Conservation (phyloP, 2,113 vertebrate species). For the Cyphomyrus plagiostoma region DNA sequence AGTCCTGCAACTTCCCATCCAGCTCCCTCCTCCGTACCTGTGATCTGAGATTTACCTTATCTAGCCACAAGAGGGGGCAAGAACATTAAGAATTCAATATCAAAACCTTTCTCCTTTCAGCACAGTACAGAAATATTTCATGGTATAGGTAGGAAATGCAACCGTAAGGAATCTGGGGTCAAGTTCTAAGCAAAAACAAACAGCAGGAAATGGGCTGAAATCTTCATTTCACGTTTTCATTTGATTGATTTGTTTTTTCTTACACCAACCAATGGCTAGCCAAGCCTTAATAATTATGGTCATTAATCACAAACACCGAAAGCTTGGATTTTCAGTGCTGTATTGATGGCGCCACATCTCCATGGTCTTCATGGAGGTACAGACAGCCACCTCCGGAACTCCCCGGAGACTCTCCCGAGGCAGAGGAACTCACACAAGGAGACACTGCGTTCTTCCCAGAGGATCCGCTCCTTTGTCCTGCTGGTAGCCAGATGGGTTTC, state of each 20-base stretch:
- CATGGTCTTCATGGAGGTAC: neutral
- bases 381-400: neutral
- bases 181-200: neutral
- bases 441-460: neutral
- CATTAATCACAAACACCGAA: neutral
- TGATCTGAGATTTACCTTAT: neutral
- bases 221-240: neutral
- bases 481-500: neutral
- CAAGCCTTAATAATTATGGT: neutral
- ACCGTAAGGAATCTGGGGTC: neutral
- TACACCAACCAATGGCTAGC: neutral
- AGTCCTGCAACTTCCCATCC: neutral
- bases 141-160: neutral
- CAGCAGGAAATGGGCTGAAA: neutral
- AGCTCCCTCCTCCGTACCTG: neutral
- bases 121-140: neutral
- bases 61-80: conserved; percentile 32
- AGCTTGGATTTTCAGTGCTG: neutral
- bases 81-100: neutral
- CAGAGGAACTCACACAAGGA: neutral
- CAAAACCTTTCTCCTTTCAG: neutral
- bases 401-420: neutral
- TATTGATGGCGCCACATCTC: neutral
- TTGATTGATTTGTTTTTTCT: neutral
- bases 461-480: neutral